Percentiles rank a stretch among this genome's conserved stretches.
Evolutionary conservation across 2,113 vertebrate species (phyloP).

Genomic region (Echinops telfairi): DNA sequence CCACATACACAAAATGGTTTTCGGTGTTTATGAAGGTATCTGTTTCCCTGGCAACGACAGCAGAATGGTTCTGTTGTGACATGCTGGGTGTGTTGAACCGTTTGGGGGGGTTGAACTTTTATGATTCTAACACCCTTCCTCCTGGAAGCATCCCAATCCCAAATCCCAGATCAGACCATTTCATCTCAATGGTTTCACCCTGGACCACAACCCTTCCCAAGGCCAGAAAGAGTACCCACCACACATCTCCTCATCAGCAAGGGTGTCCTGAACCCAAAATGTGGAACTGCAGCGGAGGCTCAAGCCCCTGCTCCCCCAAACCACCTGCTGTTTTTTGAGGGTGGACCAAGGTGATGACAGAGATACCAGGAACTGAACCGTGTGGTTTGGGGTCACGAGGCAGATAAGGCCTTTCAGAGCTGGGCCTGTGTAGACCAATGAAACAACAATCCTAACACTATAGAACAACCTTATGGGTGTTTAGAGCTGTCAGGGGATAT

Average conservation of each 20-base stretch:
- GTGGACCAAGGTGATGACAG: background rate
- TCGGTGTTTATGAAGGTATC: background rate
- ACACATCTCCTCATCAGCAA: background rate
- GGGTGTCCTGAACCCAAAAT: background rate
- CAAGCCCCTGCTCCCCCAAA: background rate
- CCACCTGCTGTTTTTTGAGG: background rate
- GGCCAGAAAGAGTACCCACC: background rate
- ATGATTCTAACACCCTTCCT: background rate
- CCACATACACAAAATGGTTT: rapidly evolving
- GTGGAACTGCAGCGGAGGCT: background rate
- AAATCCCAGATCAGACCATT: background rate
- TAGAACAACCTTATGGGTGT: background rate
- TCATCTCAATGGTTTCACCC: rapidly evolving
- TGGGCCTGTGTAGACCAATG: background rate
- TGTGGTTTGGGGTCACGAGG: background rate
- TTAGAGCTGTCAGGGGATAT: background rate
- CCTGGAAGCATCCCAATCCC: background rate
- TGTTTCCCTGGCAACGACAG: background rate
- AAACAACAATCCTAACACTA: background rate
- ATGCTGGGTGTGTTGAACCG: background rate
- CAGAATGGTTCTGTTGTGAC: background rate
- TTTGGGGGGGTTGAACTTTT: background rate
- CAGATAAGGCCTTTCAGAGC: background rate
- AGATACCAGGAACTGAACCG: background rate
- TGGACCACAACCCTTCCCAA: background rate